Conservation (phyloP, 2,113 vertebrate species). For the Halichoerus grypus region DNA sequence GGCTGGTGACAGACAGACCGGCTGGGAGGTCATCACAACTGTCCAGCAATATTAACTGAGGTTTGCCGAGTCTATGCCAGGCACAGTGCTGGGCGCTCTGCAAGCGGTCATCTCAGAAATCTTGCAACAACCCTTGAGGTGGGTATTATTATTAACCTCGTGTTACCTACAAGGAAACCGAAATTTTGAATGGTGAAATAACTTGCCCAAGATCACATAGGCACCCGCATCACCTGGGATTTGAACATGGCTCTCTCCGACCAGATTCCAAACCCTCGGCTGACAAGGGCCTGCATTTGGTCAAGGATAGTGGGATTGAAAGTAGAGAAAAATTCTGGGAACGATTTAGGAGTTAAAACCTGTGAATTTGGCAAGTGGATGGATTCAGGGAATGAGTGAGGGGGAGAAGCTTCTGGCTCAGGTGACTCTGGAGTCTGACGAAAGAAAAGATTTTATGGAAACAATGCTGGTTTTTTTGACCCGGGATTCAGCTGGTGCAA, state of each 20-base stretch:
- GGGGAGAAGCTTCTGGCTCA: background rate
- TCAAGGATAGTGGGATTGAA: background rate
- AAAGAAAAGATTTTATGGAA: background rate
- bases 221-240: background rate
- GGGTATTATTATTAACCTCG: background rate
- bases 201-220: background rate
- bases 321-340: background rate
- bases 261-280: background rate
- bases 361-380: background rate
- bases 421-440: background rate
- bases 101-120: background rate
- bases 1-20: background rate
- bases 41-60: background rate
- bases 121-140: background rate
- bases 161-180: background rate
- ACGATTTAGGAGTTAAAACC: background rate
- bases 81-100: background rate
- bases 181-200: background rate
- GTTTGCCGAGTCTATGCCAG: background rate
- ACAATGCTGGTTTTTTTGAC: background rate
- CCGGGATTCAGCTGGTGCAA: background rate
- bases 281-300: background rate
- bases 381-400: background rate
- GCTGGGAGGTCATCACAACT: background rate
- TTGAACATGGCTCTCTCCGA: background rate